Conservation (phyloP, 2,797 vertebrate species). For the Siniperca obscura region DNA sequence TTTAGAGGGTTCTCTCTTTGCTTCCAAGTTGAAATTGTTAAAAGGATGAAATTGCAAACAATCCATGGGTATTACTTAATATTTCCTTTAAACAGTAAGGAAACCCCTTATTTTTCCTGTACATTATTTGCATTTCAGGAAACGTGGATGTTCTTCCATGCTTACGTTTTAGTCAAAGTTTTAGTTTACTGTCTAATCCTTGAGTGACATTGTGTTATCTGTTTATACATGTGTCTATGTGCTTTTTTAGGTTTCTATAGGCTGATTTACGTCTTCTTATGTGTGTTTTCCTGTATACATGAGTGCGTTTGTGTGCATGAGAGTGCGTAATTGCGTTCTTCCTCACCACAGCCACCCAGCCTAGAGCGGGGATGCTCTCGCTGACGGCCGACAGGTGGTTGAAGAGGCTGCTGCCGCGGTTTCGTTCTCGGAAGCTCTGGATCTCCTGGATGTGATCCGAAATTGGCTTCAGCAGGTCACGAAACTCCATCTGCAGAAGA, state of each 20-base stretch:
- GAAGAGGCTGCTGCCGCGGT: conserved; percentile 94
- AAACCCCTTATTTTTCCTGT: background rate
- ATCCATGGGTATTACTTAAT: background rate
- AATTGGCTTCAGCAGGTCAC: conserved; percentile 92
- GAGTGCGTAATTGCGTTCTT: background rate
- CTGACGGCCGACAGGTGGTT: conserved; percentile 98
- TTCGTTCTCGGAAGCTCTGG: conserved; percentile 94
- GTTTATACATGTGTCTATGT: background rate
- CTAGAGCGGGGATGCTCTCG: conserved; percentile 96
- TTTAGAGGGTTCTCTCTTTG: background rate
- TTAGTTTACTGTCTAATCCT: background rate
- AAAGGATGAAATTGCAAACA: background rate
- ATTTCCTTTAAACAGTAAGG: background rate
- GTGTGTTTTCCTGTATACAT: background rate
- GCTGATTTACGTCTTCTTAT: background rate
- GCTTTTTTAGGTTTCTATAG: background rate
- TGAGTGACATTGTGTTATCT: background rate
- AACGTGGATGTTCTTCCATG: background rate
- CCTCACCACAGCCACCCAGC: conserved; percentile 98
- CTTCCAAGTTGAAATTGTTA: background rate
- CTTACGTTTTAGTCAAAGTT: too few species aligned
- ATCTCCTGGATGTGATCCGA: conserved; percentile 96
- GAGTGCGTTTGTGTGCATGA: background rate
- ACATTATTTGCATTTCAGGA: too few species aligned
- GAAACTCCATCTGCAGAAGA: conserved; percentile 86